Evolutionary conservation across 2,113 vertebrate genomes (phyloP).

Genomic region (Pantherophis guttatus): DNA sequence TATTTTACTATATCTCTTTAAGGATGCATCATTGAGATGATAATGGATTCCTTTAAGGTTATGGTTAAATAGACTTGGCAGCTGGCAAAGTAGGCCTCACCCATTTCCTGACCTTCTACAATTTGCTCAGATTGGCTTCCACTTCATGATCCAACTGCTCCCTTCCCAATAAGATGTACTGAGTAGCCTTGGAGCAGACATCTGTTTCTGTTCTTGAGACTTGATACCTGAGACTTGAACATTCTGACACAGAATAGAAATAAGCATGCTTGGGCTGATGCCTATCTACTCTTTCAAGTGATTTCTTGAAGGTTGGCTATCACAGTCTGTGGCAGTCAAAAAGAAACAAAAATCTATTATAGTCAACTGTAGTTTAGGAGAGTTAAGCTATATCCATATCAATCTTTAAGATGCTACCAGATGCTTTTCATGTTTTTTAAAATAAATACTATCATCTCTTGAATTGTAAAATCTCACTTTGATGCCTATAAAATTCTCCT

Average conservation of each 20-base stretch:
- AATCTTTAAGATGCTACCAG: not conserved
- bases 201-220: not conserved
- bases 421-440: not conserved
- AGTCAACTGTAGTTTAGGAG: not conserved
- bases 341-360: not conserved
- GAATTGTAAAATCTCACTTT: not conserved
- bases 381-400: not conserved
- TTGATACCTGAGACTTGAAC: not conserved
- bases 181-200: no score
- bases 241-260: not conserved
- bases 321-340: not conserved
- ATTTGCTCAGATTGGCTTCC: not conserved
- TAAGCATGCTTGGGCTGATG: not conserved
- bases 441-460: not conserved
- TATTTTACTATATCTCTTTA: not conserved
- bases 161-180: not conserved
- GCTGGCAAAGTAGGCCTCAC: not conserved
- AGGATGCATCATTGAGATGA: not conserved
- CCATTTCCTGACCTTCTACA: not conserved
- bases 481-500: constrained; percentile 17
- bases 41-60: not conserved
- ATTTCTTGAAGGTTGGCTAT: not conserved
- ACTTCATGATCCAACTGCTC: not conserved
- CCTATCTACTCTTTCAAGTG: not conserved
- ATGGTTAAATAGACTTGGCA: not conserved